A percentile compares a stretch with the other conserved stretches of the same genome.
Conservation (phyloP, 2,113 vertebrate species). For the Eretmochelys imbricata region DNA sequence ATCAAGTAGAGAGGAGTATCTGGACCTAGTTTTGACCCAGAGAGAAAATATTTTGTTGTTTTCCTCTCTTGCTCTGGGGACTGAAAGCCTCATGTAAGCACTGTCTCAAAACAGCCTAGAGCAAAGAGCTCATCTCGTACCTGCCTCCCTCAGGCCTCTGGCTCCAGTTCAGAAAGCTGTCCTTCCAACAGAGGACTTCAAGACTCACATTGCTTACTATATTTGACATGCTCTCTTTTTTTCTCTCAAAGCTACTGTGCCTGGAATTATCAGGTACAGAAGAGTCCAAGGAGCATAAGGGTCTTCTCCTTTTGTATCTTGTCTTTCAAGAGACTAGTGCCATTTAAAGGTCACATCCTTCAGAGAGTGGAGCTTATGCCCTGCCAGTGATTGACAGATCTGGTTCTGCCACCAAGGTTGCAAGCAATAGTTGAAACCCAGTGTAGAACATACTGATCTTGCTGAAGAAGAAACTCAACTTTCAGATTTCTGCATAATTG, state of each 20-base stretch:
- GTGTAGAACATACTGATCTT: neutral
- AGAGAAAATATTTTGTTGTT: neutral
- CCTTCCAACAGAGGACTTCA: neutral
- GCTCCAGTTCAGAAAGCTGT: neutral
- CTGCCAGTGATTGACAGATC: neutral
- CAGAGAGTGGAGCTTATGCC: neutral
- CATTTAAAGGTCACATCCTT: neutral
- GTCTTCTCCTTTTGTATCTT: neutral
- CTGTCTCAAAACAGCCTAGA: neutral
- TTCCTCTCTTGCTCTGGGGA: neutral
- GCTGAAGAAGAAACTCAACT: neutral
- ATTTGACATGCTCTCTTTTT: neutral
- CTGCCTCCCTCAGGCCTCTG: neutral
- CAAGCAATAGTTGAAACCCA: neutral
- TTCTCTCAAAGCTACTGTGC: neutral
- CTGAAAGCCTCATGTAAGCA: neutral
- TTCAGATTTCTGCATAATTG: neutral
- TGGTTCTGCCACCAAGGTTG: neutral
- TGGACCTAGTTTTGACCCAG: neutral
- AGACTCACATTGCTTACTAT: neutral
- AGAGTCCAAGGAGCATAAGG: neutral
- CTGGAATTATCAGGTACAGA: neutral
- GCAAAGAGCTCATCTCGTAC: neutral
- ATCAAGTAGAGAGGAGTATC: neutral
- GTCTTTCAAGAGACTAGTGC: neutral